Conservation (phyloP, 2,888 invertebrate species). For the Scaptomyza cyrtandrae region DNA sequence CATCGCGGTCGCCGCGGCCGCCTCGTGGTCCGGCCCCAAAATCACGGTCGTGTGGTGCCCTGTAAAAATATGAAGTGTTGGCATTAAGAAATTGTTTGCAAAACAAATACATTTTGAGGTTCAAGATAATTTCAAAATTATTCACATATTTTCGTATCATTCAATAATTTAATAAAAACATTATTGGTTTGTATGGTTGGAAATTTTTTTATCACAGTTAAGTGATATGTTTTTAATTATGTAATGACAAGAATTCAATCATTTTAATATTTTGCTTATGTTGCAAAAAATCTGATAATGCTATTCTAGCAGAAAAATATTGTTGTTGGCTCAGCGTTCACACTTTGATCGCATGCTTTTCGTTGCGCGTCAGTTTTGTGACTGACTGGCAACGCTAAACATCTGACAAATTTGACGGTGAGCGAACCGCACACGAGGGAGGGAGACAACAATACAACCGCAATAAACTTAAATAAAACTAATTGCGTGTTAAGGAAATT, state of each 20-base stretch:
- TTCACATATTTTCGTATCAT: too few species aligned
- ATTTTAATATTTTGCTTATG: neutral
- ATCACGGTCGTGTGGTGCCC: constrained; percentile 84
- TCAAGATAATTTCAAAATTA: too few species aligned
- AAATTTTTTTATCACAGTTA: too few species aligned
- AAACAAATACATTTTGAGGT: neutral
- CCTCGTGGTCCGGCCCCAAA: constrained; percentile 80
- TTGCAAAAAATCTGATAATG: neutral
- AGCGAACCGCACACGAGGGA: constrained; percentile 14
- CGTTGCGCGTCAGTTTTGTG: constrained; percentile 39
- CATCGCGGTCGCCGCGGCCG: constrained; percentile 91
- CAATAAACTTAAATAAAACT: constrained; percentile 80
- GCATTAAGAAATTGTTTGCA: neutral
- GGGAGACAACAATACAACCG: constrained; percentile 67
- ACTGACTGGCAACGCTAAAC: constrained; percentile 69
- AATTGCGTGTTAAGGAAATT: constrained; percentile 77
- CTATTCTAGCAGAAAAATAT: neutral
- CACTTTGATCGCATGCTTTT: constrained; percentile 65
- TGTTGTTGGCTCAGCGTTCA: constrained; percentile 9
- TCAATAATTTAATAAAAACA: too few species aligned
- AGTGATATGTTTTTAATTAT: neutral
- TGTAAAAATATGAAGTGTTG: constrained; percentile 25
- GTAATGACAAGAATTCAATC: neutral
- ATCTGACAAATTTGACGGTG: constrained; percentile 56
- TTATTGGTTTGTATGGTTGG: too few species aligned